Evolutionary conservation across 2,888 invertebrate genomes (phyloP), one percentile per base, ranked within the genome.

Genomic region (Drosophila eohydei): DNA sequence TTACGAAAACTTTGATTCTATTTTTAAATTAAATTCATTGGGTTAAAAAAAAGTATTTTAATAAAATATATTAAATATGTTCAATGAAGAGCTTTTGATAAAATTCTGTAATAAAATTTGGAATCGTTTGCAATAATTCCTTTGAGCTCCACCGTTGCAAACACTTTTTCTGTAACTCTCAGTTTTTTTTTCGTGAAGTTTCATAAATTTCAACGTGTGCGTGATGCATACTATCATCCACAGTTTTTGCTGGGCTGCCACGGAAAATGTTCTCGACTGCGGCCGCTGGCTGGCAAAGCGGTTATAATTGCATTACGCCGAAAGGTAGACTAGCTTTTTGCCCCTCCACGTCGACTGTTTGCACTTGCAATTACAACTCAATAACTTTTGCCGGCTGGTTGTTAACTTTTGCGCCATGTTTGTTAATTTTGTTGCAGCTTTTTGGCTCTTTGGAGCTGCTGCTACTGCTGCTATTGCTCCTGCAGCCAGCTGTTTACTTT

Each of bases 281-380:
- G 65, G 16, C 38, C 44, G 58, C 30, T 32, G 50, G 12, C 48
- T 16, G 59, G 52, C 50, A 69, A 74, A 74, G 78, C 73, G 71
- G 85, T 85, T 81, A 83, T 88, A 86, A 86, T 88, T 88, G 87
- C 84, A 88, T 83, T 83, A 87, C 78, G 76, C 80, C 77, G 66
- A 76, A 82, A 82, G 87, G 88, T 88, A 65, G 83, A 68, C 70
- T 72, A 68, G 54, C 55, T 51, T 77, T 81, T 79, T 76, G 71
- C 54, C 54, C 38, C 36, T 36, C 48, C 41, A 43, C 66, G 63
- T 63, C 34, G 63, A 71, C 66, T 81, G 74, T 81, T 87, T 87
- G 77, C 78, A 62, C 70, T 85, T 66, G 84, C 87, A 88, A 88
- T 87, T 89, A 83, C 84, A 89, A 87, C 87, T 87, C 87, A 89